phyloP scores from a whole-genome alignment of 2,888 invertebrate species.

The Enchytraeus crypticus region DNA sequence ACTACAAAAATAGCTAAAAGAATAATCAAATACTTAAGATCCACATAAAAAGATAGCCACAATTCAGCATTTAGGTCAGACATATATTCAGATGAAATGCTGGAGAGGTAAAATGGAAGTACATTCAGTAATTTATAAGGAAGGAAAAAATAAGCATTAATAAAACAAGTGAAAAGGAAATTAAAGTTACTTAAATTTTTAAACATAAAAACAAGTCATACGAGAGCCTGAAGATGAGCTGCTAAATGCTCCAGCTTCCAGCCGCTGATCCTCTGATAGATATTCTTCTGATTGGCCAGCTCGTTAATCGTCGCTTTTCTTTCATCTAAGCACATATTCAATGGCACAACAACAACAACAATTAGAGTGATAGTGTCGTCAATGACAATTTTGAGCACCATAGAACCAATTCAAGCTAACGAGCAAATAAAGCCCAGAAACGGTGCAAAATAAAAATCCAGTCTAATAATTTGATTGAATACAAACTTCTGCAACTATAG shows the following conservation, averaged over 20 bases:
- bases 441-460: not conserved
- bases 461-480: too few relatives aligned
- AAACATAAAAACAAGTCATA: constrained; percentile 51
- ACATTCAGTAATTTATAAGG: too few relatives aligned
- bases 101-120: too few relatives aligned
- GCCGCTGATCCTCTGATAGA: constrained; percentile 77
- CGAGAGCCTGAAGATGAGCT: constrained; percentile 86
- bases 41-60: not conserved
- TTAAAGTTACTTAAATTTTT: too few relatives aligned
- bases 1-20: too few relatives aligned
- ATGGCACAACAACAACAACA: not conserved
- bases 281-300: constrained; percentile 77
- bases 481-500: not conserved
- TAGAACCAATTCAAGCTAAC: not conserved
- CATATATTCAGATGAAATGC: too few relatives aligned
- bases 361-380: too few relatives aligned
- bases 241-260: constrained; percentile 90
- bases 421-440: not conserved
- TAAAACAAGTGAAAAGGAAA: too few relatives aligned
- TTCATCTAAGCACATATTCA: constrained; percentile 57
- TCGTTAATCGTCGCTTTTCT: constrained; percentile 75
- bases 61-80: too few relatives aligned
- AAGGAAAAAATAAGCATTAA: too few relatives aligned
- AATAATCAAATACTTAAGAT: too few relatives aligned
- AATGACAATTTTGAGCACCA: too few relatives aligned